These are phyloP conservation scores for Ceuthmochares aereus DNA, from an alignment of 2,113 vertebrate genomes.

Conservation along the genomic window DNA sequence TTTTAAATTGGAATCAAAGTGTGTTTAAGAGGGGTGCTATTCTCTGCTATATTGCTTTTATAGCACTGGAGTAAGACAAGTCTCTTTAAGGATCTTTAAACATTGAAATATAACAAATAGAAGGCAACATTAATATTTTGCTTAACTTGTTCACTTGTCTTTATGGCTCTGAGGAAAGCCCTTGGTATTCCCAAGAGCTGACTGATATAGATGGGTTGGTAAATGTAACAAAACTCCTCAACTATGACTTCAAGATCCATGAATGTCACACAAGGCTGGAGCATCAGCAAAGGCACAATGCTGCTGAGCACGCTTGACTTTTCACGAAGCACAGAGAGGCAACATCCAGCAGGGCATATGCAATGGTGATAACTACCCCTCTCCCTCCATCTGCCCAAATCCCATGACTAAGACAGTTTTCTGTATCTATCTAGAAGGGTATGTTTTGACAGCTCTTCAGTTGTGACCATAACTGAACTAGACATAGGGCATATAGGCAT, in stretches of 20 bases:
- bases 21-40: background rate
- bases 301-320: background rate
- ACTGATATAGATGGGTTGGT: background rate
- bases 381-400: background rate
- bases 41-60: background rate
- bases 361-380: no score
- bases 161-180: background rate
- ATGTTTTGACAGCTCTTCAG: background rate
- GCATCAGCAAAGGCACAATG: background rate
- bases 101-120: background rate
- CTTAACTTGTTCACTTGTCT: background rate
- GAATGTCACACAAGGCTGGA: background rate
- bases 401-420: background rate
- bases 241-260: background rate
- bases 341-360: background rate
- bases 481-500: background rate
- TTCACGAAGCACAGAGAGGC: background rate
- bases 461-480: slow-evolving; percentile 22
- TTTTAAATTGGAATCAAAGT: background rate
- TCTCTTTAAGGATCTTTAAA: background rate
- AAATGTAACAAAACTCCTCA: background rate
- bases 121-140: background rate
- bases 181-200: background rate
- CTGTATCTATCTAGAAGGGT: background rate
- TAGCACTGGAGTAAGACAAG: background rate